Base-by-base conservation (phyloP, 2,888 invertebrate species). In the Mythimna vitellina region DNA sequence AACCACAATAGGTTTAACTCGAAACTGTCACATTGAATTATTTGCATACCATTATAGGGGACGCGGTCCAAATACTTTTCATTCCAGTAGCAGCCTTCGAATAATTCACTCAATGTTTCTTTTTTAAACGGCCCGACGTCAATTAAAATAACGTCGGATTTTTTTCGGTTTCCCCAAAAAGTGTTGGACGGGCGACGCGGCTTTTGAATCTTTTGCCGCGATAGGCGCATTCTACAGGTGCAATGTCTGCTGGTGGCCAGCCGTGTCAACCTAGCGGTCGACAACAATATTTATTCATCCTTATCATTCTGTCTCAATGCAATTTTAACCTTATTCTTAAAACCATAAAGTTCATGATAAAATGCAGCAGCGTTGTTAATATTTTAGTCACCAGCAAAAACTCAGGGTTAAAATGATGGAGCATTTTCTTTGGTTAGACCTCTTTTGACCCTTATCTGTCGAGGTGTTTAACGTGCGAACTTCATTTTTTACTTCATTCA, bases 151-250 rank as follows among this genome's bases (percentile, higher is more conserved):
- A 90, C 93, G 91, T 90, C 80, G 89, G 82, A 35, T 71, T 84
- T 91, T 91, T 92, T 90, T 88, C 82, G 85, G 83, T 89, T 90
- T 87, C 85, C 87, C 85, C 89, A 91, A 92, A 93, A 93, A 93
- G 92, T 92, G 92, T 91, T 87, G 86, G 89, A 88, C 89, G 88
- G 83, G 78, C 72, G 80, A 80, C 80, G 88, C 81, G 84, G 89
- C 93, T 94, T 95, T 95, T 95, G 94, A 95, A 96, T 96, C 96
- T 95, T 90, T 90, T 86, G 89, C 88, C 85, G 90, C 89, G 96
- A 95, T 96, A 95, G 92, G 89, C 80, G 84, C 92, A 93, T 94
- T 94, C 93, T 94, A 94, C 94, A 95, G 95, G 94, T 95, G 95
- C 93, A 89, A 87, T 87, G 90, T 92, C 89, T 89, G 90, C 87